Conservation (phyloP, 2,113 vertebrate genomes). For the Pionites leucogaster region DNA sequence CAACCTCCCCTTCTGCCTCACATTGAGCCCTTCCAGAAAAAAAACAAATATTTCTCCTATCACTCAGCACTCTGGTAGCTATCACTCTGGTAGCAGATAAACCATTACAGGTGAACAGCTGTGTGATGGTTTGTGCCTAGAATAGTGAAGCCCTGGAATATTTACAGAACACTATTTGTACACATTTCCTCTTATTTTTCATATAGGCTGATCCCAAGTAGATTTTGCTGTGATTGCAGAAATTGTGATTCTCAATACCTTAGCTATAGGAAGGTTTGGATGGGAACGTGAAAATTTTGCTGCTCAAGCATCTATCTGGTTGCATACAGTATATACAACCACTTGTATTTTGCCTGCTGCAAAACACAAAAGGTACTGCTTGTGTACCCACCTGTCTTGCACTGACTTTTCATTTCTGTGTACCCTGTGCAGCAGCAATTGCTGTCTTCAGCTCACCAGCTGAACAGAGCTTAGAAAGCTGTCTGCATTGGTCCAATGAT, state of each 20-base stretch:
- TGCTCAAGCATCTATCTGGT: background rate
- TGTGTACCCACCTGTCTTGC: background rate
- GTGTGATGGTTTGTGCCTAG: background rate
- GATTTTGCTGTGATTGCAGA: background rate
- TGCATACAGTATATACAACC: background rate
- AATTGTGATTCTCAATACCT: background rate
- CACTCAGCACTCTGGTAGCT: background rate
- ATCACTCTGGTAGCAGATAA: background rate
- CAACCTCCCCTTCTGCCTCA: background rate
- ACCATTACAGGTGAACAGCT: background rate
- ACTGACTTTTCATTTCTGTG: background rate
- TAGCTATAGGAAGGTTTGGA: background rate
- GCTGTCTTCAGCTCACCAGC: background rate
- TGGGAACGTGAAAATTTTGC: background rate
- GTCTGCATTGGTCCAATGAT: background rate
- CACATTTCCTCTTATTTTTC: background rate
- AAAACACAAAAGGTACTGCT: background rate
- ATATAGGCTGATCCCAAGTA: background rate
- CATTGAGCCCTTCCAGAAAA: accelerated
- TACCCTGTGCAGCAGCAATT: background rate
- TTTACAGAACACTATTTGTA: background rate
- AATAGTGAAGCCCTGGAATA: background rate
- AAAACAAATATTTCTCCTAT: background rate
- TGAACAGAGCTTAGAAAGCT: background rate
- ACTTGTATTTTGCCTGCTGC: background rate